Evolutionary conservation across 2,888 invertebrate genomes (phyloP), one percentile per base, ranked within the genome.

Genomic region (Cephus pulcher): DNA sequence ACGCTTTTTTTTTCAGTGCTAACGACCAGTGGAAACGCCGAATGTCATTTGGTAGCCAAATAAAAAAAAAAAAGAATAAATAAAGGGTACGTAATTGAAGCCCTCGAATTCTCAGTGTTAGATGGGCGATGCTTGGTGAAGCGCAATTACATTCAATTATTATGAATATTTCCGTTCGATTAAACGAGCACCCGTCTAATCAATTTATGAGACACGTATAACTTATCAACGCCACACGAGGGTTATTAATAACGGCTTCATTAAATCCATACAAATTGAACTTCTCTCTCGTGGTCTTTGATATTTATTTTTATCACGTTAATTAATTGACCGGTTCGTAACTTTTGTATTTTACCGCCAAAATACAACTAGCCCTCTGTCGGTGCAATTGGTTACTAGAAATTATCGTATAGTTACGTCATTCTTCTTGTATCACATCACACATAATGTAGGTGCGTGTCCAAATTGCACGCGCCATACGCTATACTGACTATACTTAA

Each of bases 171-270:
- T 69, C 68, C n/a, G 68, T 68, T 4, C 68, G 73, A 77, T 69
- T 34, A 76, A 37, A 23, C 33, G 74, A n/a, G 1, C 37, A 6
- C 3, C 77, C 30, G 34, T 69, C 34, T 69, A 74, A 77, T 74
- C 32, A 77, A 77, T 77, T 77, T 77, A 77, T 23, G 74, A 75
- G 74, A 15, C 56, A n/a, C 71, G 71, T 71, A 71, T 34, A 56
- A 15, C 74, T 77, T 68, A 77, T 77, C 77, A 69, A 68, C 69
- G 32, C 37, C 69, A 23, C 35, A 69, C 34, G 15, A 32, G 71
- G 33, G 32, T 71, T 71, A 71, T 71, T 71, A 71, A 71, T 71
- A 71, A 71, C 37, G 32, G 70, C 33, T 56, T 56, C 23, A 56
- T 56, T 56, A 56, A 56, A 23, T 56, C 56, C 56, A 23, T 23